Percentiles rank a stretch among this genome's conserved stretches.
phyloP scores from a whole-genome alignment of 2,797 vertebrate species.

The Borostomias antarcticus region DNA sequence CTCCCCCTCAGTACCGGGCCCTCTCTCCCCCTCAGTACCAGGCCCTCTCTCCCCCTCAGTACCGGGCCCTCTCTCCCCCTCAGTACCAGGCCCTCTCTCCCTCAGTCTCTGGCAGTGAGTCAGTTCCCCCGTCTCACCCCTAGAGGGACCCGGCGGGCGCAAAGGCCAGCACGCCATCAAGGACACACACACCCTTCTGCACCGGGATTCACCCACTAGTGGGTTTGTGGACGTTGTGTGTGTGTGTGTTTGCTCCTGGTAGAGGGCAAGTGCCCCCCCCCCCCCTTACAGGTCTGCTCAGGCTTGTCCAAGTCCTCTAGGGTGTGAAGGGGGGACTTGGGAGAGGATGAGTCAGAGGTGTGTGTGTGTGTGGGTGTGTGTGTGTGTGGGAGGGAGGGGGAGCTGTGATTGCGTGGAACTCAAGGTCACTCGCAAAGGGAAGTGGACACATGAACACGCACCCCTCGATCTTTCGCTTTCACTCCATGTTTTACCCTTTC shows the following conservation, averaged over 20 bases:
- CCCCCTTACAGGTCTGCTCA: not conserved
- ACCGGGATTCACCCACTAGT: not conserved
- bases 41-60: not conserved
- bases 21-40: too few species aligned
- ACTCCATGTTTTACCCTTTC: not conserved
- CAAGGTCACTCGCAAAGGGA: constrained; percentile 60
- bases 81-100: constrained; percentile 14
- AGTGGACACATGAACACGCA: too few species aligned
- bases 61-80: too few species aligned
- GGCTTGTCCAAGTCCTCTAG: constrained; percentile 12
- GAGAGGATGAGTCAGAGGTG: constrained; percentile 5
- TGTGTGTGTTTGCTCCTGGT: not conserved
- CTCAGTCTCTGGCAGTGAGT: constrained; percentile 5
- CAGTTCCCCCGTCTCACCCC: constrained; percentile 59
- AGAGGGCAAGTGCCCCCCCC: not conserved
- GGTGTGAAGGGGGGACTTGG: not conserved
- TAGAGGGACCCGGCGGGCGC: constrained; percentile 65
- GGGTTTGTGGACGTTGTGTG: not conserved
- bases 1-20: too few species aligned
- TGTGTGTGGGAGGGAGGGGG: not conserved
- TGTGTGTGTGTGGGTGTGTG: not conserved
- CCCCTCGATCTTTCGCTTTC: not conserved
- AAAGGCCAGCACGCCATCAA: constrained; percentile 62
- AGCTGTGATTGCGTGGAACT: constrained; percentile 12
- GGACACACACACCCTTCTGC: constrained; percentile 54